These are phyloP conservation scores for Mormyrus proboscirostris DNA, from an alignment of 2,797 vertebrate genomes.

Conservation along the genomic window DNA sequence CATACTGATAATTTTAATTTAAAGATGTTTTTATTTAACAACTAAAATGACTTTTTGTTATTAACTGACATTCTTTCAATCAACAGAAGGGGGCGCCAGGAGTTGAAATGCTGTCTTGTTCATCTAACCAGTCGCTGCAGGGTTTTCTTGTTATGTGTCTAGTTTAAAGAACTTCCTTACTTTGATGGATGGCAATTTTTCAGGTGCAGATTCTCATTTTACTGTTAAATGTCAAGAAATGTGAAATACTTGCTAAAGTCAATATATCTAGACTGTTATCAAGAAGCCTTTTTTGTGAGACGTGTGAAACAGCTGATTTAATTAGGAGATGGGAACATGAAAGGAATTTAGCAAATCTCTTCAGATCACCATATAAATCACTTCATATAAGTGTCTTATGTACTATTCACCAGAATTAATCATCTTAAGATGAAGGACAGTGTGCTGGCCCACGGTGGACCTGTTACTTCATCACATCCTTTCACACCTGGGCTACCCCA, in stretches of 20 bases:
- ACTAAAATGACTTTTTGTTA: not conserved
- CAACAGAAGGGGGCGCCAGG: constrained; percentile 36
- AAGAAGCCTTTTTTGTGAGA: not conserved
- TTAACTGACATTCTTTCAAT: constrained; percentile 9
- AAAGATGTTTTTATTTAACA: not conserved
- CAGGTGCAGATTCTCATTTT: not conserved
- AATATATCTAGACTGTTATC: not conserved
- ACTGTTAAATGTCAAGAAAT: not conserved
- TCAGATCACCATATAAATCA: not conserved
- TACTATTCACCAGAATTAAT: not conserved
- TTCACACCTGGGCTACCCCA: not conserved
- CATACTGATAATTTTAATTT: not conserved
- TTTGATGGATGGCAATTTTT: not conserved
- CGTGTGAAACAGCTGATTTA: not conserved
- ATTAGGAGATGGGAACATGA: not conserved
- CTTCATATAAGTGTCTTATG: not conserved
- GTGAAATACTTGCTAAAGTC: not conserved
- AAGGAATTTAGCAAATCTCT: not conserved
- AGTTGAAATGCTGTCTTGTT: not conserved
- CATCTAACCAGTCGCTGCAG: not conserved
- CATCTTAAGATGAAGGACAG: not conserved
- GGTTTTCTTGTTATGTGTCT: not conserved
- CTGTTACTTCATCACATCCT: not conserved
- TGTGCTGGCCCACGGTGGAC: not conserved
- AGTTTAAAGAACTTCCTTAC: not conserved